Evolutionary conservation across 1,140 invertebrate genomes (phyloP).

Genomic region (Neodiprion lecontei): DNA sequence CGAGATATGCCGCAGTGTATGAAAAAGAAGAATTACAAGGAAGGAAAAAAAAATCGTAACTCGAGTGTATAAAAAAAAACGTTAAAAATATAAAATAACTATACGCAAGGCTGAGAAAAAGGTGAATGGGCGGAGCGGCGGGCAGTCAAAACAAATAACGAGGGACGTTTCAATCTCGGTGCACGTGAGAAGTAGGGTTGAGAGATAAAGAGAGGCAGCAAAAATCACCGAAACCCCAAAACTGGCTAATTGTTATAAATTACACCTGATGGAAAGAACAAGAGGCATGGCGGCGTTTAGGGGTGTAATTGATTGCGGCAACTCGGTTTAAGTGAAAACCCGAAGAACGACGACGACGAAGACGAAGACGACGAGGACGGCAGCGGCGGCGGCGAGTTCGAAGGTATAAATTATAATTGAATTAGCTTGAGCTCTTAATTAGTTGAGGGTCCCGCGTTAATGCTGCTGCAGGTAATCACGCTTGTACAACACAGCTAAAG

Average conservation of each 20-base stretch:
- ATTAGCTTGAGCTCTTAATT: constrained; percentile 5
- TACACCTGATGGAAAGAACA: background rate
- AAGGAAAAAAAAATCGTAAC: background rate
- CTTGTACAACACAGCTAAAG: background rate
- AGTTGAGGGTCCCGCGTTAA: background rate
- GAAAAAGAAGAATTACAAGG: background rate
- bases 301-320: constrained; percentile 2
- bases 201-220: background rate
- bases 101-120: background rate
- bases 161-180: constrained; percentile 2
- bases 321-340: background rate
- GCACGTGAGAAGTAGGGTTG: background rate
- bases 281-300: background rate
- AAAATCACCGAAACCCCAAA: background rate
- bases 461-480: background rate
- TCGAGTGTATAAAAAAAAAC: background rate
- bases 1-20: background rate
- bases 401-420: constrained; percentile 5
- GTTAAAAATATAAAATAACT: background rate
- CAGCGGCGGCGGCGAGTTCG: background rate
- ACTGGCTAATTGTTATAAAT: background rate
- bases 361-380: background rate
- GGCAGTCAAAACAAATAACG: constrained; percentile 1
- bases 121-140: background rate
- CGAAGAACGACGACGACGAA: background rate